These are phyloP conservation scores for Caenorhabditis parvicauda DNA, from an alignment of 2,888 invertebrate genomes.

Conservation along the genomic window DNA sequence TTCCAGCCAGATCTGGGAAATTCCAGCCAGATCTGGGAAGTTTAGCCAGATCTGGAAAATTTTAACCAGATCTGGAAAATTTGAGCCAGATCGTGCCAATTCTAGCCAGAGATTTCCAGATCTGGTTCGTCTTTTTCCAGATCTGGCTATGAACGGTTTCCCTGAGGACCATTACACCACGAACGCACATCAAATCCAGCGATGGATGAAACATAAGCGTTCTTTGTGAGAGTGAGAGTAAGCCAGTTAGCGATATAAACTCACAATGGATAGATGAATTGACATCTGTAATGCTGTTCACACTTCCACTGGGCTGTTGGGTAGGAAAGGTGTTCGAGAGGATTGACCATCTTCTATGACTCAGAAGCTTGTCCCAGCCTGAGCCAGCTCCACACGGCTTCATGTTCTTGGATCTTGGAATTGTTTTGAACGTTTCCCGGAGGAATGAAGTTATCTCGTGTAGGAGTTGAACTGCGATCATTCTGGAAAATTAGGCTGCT, in stretches of 20 bases:
- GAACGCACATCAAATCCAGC: too few species aligned
- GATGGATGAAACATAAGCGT: neutral
- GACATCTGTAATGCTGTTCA: conserved; percentile 60
- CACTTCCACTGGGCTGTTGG: conserved; percentile 62
- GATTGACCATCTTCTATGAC: conserved; percentile 62
- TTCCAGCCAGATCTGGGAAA: too few species aligned
- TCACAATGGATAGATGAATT: conserved; percentile 48
- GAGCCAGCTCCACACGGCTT: conserved; percentile 38
- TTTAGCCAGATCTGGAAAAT: too few species aligned
- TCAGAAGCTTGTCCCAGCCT: conserved; percentile 61
- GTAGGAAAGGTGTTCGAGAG: conserved; percentile 62
- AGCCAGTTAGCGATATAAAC: conserved; percentile 5
- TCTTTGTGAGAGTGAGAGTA: too few species aligned
- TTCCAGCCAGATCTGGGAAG: too few species aligned
- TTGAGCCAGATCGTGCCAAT: too few species aligned
- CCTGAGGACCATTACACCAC: too few species aligned
- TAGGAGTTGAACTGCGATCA: conserved; percentile 89
- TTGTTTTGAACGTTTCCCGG: conserved; percentile 85
- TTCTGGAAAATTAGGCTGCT: too few species aligned
- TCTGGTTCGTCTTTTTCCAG: too few species aligned
- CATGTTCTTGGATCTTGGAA: conserved; percentile 64
- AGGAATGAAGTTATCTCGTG: conserved; percentile 94
- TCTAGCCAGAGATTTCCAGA: too few species aligned
- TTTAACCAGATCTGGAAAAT: too few species aligned
- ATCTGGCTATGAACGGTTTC: too few species aligned